A percentile compares a stretch with the other conserved stretches of the same genome.
Evolutionary conservation across 1,140 invertebrate genomes (phyloP).

Genomic region (Neuroterus valhalla): DNA sequence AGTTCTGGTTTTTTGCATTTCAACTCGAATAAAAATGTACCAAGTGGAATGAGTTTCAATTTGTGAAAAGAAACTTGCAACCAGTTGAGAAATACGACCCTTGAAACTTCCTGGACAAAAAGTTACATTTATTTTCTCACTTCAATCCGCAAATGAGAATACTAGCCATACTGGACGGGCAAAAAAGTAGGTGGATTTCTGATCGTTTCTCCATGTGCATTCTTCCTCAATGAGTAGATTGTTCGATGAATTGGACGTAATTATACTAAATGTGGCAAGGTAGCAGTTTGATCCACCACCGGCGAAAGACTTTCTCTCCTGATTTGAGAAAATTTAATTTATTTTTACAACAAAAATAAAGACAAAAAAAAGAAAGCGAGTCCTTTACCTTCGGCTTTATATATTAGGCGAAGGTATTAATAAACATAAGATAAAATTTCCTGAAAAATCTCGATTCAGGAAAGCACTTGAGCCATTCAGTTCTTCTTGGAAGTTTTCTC

Average conservation of each 20-base stretch:
- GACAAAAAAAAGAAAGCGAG: slow-evolving; percentile 9
- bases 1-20: no score
- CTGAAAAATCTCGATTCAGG: slow-evolving; percentile 10
- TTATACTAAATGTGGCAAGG: not conserved
- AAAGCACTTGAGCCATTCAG: slow-evolving; percentile 3
- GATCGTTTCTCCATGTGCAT: slow-evolving; percentile 28
- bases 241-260: slow-evolving; percentile 19
- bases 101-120: no score
- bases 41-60: no score
- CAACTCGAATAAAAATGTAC: no score
- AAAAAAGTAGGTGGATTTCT: slow-evolving; percentile 13
- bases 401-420: slow-evolving; percentile 2
- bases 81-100: no score
- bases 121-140: no score
- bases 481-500: not conserved
- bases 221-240: not conserved
- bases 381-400: slow-evolving; percentile 25
- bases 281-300: slow-evolving; percentile 39
- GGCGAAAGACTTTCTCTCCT: slow-evolving; percentile 37
- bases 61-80: no score
- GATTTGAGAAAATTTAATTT: slow-evolving; percentile 25
- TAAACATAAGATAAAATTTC: not conserved
- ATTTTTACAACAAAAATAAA: slow-evolving; percentile 29
- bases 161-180: slow-evolving; percentile 42
- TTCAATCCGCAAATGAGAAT: slow-evolving; percentile 23